Base-by-base conservation (phyloP, 2,113 vertebrate genomes). In the Tricholaema leucomelas region DNA sequence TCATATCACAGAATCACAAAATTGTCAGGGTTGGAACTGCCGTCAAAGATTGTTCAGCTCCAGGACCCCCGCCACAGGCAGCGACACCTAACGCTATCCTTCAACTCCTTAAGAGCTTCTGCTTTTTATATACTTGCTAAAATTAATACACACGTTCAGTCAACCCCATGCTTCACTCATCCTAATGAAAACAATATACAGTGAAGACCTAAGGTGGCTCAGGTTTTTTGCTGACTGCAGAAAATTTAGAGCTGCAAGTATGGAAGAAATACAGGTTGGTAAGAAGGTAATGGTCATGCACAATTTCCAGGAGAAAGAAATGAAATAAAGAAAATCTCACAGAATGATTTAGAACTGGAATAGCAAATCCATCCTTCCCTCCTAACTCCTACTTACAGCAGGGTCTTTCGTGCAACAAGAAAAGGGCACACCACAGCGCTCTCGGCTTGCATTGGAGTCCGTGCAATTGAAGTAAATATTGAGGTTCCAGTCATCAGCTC, bases 401-500 rank as follows among this genome's bases (percentile, higher is more conserved):
- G 99, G 99, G 82, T 99, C 99, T 96, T 99, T 99, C 91, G 98
- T 99, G 86, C 99, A 99, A 97, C 99, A 99, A 85, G 99, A 99
- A 96, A 99, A 99, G 0, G 99, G 99, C 69, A 99, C 99, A 0
- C 99, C 99, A 21, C 99, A 99, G 87, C 99, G 98, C 91, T 99
- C 99, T 86, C 99, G 97, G 87, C 99, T 99, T 30, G 98, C 98
- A 1, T 99, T 99, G 90, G 96, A 98, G 50, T 99, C 98, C 15
- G 99, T 99, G 95, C 99, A 99, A 97, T 99, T 99, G 96, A 99
- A 99, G 91, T 99, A 99, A 97, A 99, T 98, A 97, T 99, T 99
- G 81, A 99, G 98, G 97, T 99, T 98, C 99, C 99, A 99, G 96
- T 99, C 99, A 69, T 99, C 98, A 6, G 99, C 98, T 95, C 98